A percentile compares a stretch with the other conserved stretches of the same genome.
Conservation (phyloP, 2,113 vertebrate species). For the Oreocharis arfaki region DNA sequence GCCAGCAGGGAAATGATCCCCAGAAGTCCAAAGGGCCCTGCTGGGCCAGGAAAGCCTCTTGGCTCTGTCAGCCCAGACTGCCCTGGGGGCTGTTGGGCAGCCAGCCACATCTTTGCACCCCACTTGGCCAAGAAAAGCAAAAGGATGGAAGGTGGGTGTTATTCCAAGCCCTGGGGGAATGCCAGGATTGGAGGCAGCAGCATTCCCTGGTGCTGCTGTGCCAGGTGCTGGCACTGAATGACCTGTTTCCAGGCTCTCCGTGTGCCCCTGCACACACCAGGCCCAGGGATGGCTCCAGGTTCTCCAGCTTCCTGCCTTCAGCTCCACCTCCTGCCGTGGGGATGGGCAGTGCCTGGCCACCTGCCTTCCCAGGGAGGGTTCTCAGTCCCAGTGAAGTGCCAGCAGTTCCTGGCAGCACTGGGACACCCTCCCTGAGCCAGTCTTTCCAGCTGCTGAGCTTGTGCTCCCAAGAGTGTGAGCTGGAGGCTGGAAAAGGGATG, state of each 20-base stretch:
- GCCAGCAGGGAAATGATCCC: fast-evolving
- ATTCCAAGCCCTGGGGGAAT: background rate
- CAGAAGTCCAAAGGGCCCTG: fast-evolving
- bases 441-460: background rate
- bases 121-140: background rate
- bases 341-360: fast-evolving
- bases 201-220: background rate
- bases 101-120: background rate
- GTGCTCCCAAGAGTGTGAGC: background rate
- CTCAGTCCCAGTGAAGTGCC: background rate
- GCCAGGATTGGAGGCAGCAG: background rate
- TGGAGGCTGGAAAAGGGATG: background rate
- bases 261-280: fast-evolving
- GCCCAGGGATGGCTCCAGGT: background rate
- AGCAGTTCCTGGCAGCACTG: background rate
- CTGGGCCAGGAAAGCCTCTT: background rate
- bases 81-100: fast-evolving
- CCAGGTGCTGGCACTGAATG: background rate
- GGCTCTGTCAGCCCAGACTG: background rate
- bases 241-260: background rate
- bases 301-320: background rate
- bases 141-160: background rate
- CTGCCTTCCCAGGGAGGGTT: fast-evolving
- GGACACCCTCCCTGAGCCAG: background rate
- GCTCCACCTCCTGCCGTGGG: background rate